Percentiles rank a stretch among this genome's conserved stretches.
phyloP scores from a whole-genome alignment of 2,113 vertebrate species.

The Pyxicephalus adspersus region DNA sequence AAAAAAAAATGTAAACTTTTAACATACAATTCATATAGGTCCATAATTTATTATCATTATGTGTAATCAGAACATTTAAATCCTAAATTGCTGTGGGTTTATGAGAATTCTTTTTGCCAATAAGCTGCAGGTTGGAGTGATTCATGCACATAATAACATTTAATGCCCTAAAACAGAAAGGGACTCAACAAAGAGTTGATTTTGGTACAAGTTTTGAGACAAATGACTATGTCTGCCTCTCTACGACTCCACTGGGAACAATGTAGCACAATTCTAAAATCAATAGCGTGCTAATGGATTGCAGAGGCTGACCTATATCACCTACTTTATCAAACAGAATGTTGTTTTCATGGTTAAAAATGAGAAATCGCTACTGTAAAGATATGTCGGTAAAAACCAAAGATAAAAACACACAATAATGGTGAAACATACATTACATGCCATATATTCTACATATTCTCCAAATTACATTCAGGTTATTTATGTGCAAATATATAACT shows the following conservation, averaged over 20 bases:
- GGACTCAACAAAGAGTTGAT: constrained; percentile 42
- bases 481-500: constrained; percentile 1
- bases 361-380: constrained; percentile 29
- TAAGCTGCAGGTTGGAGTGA: constrained; percentile 10
- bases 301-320: constrained; percentile 53
- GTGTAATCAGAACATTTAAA: not conserved
- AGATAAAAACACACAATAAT: constrained; percentile 28
- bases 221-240: constrained; percentile 48
- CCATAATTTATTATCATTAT: not conserved
- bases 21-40: not conserved
- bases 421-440: constrained; percentile 9
- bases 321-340: constrained; percentile 49
- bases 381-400: constrained; percentile 10
- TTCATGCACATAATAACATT: constrained; percentile 36
- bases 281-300: constrained; percentile 56
- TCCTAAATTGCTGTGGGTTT: not conserved
- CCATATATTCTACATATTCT: not conserved
- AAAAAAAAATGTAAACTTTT: not conserved
- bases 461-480: not conserved
- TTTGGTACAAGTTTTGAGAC: constrained; percentile 47
- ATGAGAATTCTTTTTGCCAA: constrained; percentile 20
- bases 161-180: constrained; percentile 23
- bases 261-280: constrained; percentile 51
- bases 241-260: constrained; percentile 51
- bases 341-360: constrained; percentile 52